A percentile compares a stretch with the other conserved stretches of the same genome.
Conservation (phyloP, 2,113 vertebrate genomes). For the Mus pahari region DNA sequence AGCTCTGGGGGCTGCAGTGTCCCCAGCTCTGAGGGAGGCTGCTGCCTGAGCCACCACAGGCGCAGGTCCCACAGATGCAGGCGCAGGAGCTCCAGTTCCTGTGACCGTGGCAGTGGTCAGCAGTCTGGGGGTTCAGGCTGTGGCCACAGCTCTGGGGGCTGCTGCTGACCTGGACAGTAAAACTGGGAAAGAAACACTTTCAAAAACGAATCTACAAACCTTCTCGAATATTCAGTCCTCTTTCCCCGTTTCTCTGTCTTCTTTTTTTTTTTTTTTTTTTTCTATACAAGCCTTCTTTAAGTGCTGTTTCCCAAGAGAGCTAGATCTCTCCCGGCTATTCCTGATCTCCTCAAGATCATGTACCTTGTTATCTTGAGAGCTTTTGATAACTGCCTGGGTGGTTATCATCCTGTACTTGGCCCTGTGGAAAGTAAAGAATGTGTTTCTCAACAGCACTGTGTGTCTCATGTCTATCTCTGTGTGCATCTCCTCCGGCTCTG, state of each 20-base stretch:
- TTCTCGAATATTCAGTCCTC: too few relatives aligned
- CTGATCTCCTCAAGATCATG: too few relatives aligned
- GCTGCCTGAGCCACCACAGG: conserved; percentile 19
- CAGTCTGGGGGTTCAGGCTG: not conserved
- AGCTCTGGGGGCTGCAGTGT: not conserved
- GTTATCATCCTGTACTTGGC: not conserved
- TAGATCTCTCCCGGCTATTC: not conserved
- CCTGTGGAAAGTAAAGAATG: conserved; percentile 41
- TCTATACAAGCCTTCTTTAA: too few relatives aligned
- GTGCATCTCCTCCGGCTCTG: not conserved
- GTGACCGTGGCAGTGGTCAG: not conserved
- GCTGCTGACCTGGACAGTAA: not conserved
- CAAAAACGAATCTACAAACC: not conserved
- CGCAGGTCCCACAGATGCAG: conserved; percentile 36
- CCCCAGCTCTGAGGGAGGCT: conserved; percentile 5
- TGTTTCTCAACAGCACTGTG: not conserved
- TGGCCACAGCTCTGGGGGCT: conserved; percentile 1
- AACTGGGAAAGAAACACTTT: not conserved
- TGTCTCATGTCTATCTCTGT: not conserved
- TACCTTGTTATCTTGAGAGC: accelerated
- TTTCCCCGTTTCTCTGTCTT: not conserved
- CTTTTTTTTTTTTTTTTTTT: too few relatives aligned
- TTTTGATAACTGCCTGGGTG: not conserved
- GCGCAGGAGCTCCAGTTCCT: not conserved
- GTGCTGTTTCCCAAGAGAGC: not conserved